phyloP scores from a whole-genome alignment of 2,797 vertebrate species.

The Vultur gryphus region DNA sequence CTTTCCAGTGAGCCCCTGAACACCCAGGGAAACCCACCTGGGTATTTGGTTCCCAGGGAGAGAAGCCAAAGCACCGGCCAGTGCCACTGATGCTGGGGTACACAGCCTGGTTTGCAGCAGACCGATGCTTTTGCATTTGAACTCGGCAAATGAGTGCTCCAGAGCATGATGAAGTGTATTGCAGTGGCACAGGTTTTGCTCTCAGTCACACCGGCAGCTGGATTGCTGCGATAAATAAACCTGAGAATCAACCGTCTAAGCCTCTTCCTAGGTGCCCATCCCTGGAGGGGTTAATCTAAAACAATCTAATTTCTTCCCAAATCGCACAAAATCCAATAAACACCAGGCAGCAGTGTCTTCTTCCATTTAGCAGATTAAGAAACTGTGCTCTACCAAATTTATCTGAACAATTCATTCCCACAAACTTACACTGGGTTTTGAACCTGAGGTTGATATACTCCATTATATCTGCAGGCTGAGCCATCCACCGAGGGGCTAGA shows the following conservation, averaged over 20 bases:
- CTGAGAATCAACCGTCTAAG: constrained; percentile 6
- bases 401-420: constrained; percentile 40
- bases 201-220: neutral
- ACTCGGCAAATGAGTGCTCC: neutral
- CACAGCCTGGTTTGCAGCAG: neutral
- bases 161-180: neutral
- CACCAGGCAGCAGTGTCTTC: neutral
- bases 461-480: neutral
- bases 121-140: neutral
- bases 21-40: fast-evolving
- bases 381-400: neutral
- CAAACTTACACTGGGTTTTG: neutral
- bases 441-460: neutral
- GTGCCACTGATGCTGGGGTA: fast-evolving
- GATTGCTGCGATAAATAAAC: constrained; percentile 19
- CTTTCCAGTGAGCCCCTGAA: neutral
- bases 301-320: constrained; percentile 35
- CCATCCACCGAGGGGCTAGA: neutral
- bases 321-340: constrained; percentile 3
- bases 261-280: neutral
- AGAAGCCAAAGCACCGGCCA: neutral
- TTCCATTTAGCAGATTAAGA: constrained; percentile 32
- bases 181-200: neutral
- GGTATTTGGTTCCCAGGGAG: neutral
- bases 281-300: constrained; percentile 40